A percentile compares a stretch with the other conserved stretches of the same genome.
Conservation (phyloP, 2,797 vertebrate genomes). For the Sebastes paucispinis region DNA sequence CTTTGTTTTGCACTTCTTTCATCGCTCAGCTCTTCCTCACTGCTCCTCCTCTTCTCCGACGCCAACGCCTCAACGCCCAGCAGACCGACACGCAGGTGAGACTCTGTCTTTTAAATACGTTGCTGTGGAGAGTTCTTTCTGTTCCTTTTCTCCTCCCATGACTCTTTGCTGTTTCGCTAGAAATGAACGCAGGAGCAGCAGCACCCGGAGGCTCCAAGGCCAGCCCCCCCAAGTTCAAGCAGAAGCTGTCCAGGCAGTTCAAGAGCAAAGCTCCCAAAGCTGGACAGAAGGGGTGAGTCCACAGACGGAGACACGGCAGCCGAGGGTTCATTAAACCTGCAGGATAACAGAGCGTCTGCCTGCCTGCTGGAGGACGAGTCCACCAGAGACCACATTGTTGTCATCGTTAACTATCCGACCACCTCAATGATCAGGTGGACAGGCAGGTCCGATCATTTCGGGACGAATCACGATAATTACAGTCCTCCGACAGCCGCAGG, state of each 20-base stretch:
- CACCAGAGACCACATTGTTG: too few species aligned
- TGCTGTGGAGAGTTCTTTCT: neutral
- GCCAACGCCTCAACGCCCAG: neutral
- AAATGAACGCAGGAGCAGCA: slow-evolving; percentile 54
- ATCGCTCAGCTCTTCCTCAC: neutral
- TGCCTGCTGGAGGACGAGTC: too few species aligned
- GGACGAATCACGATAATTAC: too few species aligned
- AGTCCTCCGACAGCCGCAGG: too few species aligned
- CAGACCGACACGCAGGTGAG: slow-evolving; percentile 34
- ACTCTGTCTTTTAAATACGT: too few species aligned
- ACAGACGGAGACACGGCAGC: too few species aligned
- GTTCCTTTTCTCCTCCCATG: neutral
- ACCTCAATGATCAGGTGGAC: too few species aligned
- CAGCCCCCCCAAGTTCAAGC: slow-evolving; percentile 53
- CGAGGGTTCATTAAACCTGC: too few species aligned
- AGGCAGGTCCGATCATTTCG: too few species aligned
- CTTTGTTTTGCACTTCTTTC: slow-evolving; percentile 61
- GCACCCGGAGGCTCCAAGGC: slow-evolving; percentile 33
- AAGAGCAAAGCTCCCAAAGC: slow-evolving; percentile 76
- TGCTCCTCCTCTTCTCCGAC: neutral
- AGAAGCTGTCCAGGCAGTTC: slow-evolving; percentile 66
- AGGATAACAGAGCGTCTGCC: too few species aligned
- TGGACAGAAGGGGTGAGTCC: slow-evolving; percentile 66
- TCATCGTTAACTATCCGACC: too few species aligned
- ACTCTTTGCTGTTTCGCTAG: neutral